phyloP scores from a whole-genome alignment of 2,797 vertebrate species.

The Sarcoramphus papa region DNA sequence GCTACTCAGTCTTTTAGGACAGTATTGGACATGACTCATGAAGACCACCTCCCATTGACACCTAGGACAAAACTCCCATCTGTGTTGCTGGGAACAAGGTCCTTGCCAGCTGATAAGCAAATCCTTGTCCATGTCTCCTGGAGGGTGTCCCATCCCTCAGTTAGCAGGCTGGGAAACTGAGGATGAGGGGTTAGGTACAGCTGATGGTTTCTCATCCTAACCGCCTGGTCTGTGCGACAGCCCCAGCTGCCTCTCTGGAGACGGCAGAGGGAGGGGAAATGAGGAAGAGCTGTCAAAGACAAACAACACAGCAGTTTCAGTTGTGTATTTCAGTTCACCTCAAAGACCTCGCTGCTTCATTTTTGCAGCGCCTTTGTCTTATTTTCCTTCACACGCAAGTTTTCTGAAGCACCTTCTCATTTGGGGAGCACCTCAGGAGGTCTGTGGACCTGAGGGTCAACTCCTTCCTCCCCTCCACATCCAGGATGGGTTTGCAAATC shows the following conservation, averaged over 20 bases:
- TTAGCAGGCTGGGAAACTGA: neutral
- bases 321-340: constrained; percentile 20
- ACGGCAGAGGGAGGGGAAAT: neutral
- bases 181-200: neutral
- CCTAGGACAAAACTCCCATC: neutral
- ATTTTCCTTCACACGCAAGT: neutral
- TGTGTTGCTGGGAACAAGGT: neutral
- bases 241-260: neutral
- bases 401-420: neutral
- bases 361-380: neutral
- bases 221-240: neutral
- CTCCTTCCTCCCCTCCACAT: neutral
- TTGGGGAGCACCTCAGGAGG: neutral
- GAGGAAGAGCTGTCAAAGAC: constrained; percentile 36
- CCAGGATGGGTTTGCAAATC: neutral
- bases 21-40: neutral
- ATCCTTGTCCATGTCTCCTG: accelerated
- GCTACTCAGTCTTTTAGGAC: neutral
- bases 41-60: neutral
- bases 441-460: neutral
- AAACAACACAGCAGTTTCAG: constrained; percentile 17
- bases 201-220: neutral
- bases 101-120: neutral
- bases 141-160: neutral
- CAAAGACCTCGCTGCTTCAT: neutral